Evolutionary conservation across 92 coral and sea anemone species (phyloP), one percentile per base, ranked within the genome.

Genomic region (Parazoanthus swiftii): DNA sequence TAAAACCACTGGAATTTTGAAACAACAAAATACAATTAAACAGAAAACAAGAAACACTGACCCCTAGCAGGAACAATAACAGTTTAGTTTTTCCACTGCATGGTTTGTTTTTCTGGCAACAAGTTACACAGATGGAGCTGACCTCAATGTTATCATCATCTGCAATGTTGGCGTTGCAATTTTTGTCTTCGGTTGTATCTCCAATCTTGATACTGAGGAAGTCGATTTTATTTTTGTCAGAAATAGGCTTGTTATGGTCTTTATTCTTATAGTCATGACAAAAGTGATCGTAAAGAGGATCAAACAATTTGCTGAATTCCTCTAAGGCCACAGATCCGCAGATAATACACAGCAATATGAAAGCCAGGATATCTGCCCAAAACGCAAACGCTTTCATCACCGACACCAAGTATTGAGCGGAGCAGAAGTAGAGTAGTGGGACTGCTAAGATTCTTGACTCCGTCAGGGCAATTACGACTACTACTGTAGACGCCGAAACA

Each of bases 21-120:
- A 16, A 10, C 70, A 74, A 16, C 26, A n/a, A 77, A 85, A 35
- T 29, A 3, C 80, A 74, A 13, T 73, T 73, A 21, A 74, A 16
- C 33, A 74, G 29, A 51, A 85, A 74, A 35, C 68, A 85, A 37
- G 5, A 43, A 29, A 56, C 11, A 50, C 46, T n/a, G 35, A 44
- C 71, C 6, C 70, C 88, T 46, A 85, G 74, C 56, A 48, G 46
- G 13, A 48, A 37, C 71, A 85, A 16, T 5, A 85, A 29, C 33
- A 66, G 20, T 66, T 82, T 67, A 9, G 76, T 67, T 82, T 38
- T 82, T 38, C 33, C 21, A 23, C 37, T 67, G 36, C 36, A 67
- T 21, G 77, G 75, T 1, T 63, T 3, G n/a, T 66, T 42, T 10
- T 2, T 42, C 16, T 18, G 36, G 25, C 66, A 51, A 67, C 13